Evolutionary conservation across 2,113 vertebrate genomes (phyloP).

Genomic region (Isurus oxyrinchus): DNA sequence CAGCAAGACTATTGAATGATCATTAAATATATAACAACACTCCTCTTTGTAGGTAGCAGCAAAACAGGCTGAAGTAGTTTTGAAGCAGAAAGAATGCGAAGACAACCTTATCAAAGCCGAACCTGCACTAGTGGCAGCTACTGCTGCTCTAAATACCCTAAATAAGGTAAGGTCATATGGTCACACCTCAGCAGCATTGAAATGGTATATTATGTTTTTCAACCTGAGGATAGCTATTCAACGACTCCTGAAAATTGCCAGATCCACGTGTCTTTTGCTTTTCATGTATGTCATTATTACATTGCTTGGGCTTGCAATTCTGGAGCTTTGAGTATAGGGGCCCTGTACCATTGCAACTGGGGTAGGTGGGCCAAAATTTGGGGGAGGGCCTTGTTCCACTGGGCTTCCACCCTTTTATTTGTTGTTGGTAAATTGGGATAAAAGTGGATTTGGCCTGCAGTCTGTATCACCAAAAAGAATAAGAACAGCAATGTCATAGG

Average conservation of each 20-base stretch:
- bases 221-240: background rate
- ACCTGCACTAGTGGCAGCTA: slow-evolving; percentile 65
- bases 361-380: background rate
- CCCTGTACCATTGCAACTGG: background rate
- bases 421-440: background rate
- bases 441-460: background rate
- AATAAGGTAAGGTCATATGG: slow-evolving; percentile 62
- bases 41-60: slow-evolving; percentile 56
- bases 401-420: background rate
- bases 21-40: slow-evolving; percentile 17
- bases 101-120: slow-evolving; percentile 69
- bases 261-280: background rate
- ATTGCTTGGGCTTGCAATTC: background rate
- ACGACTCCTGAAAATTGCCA: background rate
- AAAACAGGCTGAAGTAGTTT: slow-evolving; percentile 68
- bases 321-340: background rate
- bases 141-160: slow-evolving; percentile 65
- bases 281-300: background rate
- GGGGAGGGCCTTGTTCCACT: background rate
- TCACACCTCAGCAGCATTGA: background rate
- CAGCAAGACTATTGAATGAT: background rate
- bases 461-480: background rate
- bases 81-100: slow-evolving; percentile 69
- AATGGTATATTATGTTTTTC: background rate
- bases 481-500: background rate